Evolutionary conservation across 2,113 vertebrate species (phyloP).

Genomic region (Melanerpes formicivorus): DNA sequence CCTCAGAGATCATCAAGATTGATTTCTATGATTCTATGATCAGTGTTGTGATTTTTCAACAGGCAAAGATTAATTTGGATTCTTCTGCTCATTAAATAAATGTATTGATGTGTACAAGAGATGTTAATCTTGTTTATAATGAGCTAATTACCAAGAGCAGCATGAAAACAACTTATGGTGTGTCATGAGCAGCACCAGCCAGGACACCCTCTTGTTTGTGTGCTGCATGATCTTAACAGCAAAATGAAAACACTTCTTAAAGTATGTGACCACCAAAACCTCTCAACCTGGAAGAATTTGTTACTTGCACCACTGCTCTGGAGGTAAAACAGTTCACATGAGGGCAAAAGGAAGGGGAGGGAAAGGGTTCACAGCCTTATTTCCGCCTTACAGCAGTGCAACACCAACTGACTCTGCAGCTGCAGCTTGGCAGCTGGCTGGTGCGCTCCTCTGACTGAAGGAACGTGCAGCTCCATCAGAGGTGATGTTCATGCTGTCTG

Average conservation of each 20-base stretch:
- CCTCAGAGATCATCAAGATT: too few species aligned
- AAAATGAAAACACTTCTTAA: neutral
- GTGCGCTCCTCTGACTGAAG: neutral
- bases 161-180: neutral
- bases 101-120: neutral
- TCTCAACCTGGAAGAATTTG: neutral
- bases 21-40: too few species aligned
- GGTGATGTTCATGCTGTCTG: neutral
- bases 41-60: neutral
- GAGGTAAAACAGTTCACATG: neutral
- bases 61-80: neutral
- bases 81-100: neutral
- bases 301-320: neutral
- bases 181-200: fast-evolving
- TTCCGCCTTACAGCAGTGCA: neutral
- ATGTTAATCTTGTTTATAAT: neutral
- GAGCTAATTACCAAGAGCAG: neutral
- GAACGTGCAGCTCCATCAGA: neutral
- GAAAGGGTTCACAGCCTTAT: neutral
- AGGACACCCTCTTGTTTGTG: neutral
- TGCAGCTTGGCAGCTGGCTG: neutral
- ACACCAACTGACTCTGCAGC: fast-evolving
- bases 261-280: neutral
- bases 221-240: neutral
- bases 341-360: neutral